These are phyloP conservation scores for Colius striatus DNA, from an alignment of 2,113 vertebrate genomes.

Conservation along the genomic window DNA sequence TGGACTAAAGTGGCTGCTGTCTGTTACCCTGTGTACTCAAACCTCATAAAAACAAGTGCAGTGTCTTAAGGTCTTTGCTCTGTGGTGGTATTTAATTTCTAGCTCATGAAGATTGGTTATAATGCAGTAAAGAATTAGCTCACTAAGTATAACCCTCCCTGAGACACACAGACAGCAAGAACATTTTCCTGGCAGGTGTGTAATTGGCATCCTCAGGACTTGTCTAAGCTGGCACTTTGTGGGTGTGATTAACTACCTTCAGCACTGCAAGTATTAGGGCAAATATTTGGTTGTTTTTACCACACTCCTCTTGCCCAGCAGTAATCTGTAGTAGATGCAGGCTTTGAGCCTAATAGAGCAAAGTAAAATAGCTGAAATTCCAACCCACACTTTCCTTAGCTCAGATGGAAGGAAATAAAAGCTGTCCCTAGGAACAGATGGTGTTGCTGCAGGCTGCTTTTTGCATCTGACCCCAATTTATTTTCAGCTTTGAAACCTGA, in stretches of 20 bases:
- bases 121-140: background rate
- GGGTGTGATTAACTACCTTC: conserved; percentile 16
- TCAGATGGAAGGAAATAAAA: conserved; percentile 72
- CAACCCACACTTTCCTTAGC: conserved; percentile 64
- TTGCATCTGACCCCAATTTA: conserved; percentile 66
- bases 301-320: conserved; percentile 13
- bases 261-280: background rate
- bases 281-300: conserved; percentile 10
- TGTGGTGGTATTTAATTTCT: background rate
- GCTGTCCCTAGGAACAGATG: conserved; percentile 60
- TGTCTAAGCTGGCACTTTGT: background rate
- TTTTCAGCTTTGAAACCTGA: conserved; percentile 73
- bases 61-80: fast-evolving
- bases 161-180: background rate
- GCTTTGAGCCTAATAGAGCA: conserved; percentile 64
- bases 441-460: conserved; percentile 69
- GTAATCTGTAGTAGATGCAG: conserved; percentile 55
- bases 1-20: background rate
- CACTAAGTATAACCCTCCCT: background rate
- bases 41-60: background rate
- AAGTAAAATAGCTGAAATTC: conserved; percentile 70
- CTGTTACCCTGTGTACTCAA: background rate
- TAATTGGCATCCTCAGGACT: background rate
- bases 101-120: background rate
- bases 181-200: background rate